Conservation (phyloP, 2,113 vertebrate genomes). For the Glaucidium brasilianum region DNA sequence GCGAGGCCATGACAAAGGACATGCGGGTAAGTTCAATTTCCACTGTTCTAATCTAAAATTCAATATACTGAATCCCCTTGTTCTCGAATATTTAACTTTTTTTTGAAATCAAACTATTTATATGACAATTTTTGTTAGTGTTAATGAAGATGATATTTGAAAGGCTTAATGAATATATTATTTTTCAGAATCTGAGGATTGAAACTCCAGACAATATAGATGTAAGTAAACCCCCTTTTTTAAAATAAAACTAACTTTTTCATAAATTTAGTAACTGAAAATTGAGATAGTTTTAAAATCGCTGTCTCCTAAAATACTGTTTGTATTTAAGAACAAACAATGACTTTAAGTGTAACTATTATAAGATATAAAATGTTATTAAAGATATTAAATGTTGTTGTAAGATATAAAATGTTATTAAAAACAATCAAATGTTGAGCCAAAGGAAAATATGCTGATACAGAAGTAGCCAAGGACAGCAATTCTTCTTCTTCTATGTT, state of each 20-base stretch:
- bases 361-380: neutral
- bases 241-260: neutral
- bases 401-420: neutral
- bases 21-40: conserved; percentile 32
- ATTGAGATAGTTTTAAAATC: neutral
- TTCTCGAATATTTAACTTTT: neutral
- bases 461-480: neutral
- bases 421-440: neutral
- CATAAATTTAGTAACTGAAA: neutral
- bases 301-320: neutral
- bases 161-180: neutral
- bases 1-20: neutral
- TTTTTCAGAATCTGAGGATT: conserved; percentile 67
- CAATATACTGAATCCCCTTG: neutral
- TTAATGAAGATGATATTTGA: neutral
- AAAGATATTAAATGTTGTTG: neutral
- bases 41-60: neutral
- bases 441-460: neutral
- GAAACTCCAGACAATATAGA: conserved; percentile 59
- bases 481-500: neutral
- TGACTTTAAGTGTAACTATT: neutral
- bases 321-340: neutral
- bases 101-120: neutral
- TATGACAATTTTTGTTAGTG: neutral
- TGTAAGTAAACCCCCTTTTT: conserved; percentile 56